These are phyloP conservation scores for Pao palembangensis DNA, from an alignment of 2,113 vertebrate species.

Conservation along the genomic window DNA sequence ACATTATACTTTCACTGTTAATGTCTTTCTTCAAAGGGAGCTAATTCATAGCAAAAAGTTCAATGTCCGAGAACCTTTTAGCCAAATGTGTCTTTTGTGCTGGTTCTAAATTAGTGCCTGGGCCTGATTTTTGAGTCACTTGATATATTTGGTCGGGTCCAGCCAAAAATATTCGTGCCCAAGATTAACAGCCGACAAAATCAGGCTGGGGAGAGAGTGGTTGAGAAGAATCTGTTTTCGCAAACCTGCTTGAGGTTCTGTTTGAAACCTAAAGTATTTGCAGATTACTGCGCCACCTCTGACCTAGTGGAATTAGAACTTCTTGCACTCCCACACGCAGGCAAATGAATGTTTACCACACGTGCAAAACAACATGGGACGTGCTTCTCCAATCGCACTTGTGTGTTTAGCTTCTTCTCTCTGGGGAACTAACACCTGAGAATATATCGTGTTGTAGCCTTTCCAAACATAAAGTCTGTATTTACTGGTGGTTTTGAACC, in stretches of 20 bases:
- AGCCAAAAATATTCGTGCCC: neutral
- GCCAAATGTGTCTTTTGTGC: neutral
- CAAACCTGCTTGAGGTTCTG: neutral
- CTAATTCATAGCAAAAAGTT: neutral
- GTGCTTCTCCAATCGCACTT: slow-evolving; percentile 21
- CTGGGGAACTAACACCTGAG: slow-evolving; percentile 20
- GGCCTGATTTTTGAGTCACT: no score
- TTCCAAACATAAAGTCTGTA: slow-evolving; percentile 14
- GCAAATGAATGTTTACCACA: slow-evolving; percentile 30
- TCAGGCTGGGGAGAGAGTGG: neutral
- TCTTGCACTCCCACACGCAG: slow-evolving; percentile 13
- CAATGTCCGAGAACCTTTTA: neutral
- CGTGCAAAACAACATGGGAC: slow-evolving; percentile 13
- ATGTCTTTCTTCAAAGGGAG: neutral
- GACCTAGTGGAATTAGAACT: slow-evolving; percentile 33
- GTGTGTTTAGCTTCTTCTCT: slow-evolving; percentile 21
- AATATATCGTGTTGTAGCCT: slow-evolving; percentile 14
- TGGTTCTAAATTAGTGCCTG: neutral
- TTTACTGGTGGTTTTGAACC: slow-evolving; percentile 30
- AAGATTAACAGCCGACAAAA: neutral
- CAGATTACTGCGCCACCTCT: neutral
- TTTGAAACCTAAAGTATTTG: neutral
- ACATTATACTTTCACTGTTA: neutral
- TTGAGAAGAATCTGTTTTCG: neutral
- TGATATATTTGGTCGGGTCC: neutral